Conservation (phyloP, 1,140 invertebrate species). For the Lutraria rhynchaena region DNA sequence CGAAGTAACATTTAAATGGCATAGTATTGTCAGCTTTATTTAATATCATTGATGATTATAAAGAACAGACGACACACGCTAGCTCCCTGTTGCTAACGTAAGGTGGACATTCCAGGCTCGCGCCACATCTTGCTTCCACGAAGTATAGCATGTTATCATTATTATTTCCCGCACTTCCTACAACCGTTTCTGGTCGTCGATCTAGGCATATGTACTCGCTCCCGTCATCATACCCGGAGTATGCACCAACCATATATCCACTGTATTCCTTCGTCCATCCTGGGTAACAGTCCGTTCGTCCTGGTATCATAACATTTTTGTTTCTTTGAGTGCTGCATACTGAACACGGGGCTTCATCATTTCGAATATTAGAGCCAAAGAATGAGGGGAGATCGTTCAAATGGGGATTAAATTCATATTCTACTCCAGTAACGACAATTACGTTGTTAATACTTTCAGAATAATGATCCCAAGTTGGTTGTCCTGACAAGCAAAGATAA, state of each 20-base stretch:
- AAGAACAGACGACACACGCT: conserved; percentile 42
- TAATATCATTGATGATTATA: too few relatives aligned
- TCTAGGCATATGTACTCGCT: conserved; percentile 57
- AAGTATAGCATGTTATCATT: conserved; percentile 43
- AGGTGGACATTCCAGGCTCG: conserved; percentile 28
- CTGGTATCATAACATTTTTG: conserved; percentile 47
- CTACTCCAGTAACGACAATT: conserved; percentile 17
- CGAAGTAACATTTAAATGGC: too few relatives aligned
- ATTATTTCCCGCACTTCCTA: not conserved
- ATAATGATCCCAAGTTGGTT: conserved; percentile 17
- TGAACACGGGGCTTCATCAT: conserved; percentile 16
- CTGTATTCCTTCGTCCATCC: conserved; percentile 61
- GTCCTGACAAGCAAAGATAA: conserved; percentile 22
- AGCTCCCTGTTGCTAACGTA: conserved; percentile 25
- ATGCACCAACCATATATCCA: conserved; percentile 51
- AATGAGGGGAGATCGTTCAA: not conserved
- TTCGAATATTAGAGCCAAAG: not conserved
- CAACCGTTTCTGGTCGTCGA: conserved; percentile 10
- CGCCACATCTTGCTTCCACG: conserved; percentile 31
- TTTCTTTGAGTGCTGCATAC: not conserved
- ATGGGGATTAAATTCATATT: conserved; percentile 11
- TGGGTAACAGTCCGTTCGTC: conserved; percentile 35
- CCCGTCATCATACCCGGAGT: not conserved
- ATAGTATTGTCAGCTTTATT: too few relatives aligned
- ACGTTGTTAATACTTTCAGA: not conserved